Base-by-base conservation (phyloP, 2,888 invertebrate genomes). In the Drosophila nr. perissopoda region DNA sequence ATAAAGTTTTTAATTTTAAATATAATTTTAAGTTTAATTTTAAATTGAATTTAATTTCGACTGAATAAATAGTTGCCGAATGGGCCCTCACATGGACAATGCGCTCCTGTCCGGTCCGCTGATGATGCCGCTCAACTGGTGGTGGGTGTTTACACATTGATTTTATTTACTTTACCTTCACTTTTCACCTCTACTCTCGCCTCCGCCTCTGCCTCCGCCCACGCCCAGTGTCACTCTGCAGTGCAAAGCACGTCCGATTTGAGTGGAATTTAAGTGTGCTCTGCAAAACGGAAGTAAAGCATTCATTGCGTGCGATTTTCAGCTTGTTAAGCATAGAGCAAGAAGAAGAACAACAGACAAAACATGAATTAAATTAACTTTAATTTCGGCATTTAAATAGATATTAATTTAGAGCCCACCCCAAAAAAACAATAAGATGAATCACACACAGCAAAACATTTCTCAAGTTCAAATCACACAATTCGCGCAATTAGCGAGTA, bases 141-240 rank as follows among this genome's bases (percentile, higher is more conserved):
- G 38, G 82, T 62, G 58, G 61, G 66, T 72, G 71, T 64, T 70
- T 71, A 61, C 34, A 61, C 61, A 64, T 60, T 62, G 59, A 65
- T 74, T 80, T 58, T 79, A 58, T 86, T 83, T 73, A 58, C 57
- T 64, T 81, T 83, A 86, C 82, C 79, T 83, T 83, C 86, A 86
- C 82, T 83, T 71, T 63, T 65, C 51, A 58, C 48, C 49, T 58
- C 49, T 38, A 27, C 48, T 34, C 21, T 52, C 31, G 16, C 10
- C 40, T 57, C 21, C 27, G 13, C 8, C 46, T 27, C 27, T 13
- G 11, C n/a, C 10, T 10, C 16, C 27, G 16, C 48, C 48, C 0
- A 2, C 27, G 21, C 10, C 21, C 27, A 25, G 36, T n/a, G 27
- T 7, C 66, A 34, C 29, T 34, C 48, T 49, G 29, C 33, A 53